phyloP scores from a whole-genome alignment of 1,140 invertebrate genomes.

The Panagrolaimus sp. region DNA sequence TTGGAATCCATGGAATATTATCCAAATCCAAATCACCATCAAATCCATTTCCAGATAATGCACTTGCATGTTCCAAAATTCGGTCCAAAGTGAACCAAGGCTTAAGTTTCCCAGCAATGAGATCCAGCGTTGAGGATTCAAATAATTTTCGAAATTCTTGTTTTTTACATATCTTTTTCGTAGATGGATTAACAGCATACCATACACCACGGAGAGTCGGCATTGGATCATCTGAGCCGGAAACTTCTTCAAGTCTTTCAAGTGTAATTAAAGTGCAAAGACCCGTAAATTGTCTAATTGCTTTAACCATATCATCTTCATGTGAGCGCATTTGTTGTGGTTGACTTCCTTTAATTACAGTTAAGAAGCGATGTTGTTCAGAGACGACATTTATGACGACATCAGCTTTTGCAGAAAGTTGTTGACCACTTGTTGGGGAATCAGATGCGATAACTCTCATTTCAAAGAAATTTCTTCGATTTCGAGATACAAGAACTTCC shows the following conservation, averaged over 20 bases:
- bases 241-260: conserved; percentile 45
- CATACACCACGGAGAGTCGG: conserved; percentile 41
- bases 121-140: conserved; percentile 32
- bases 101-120: conserved; percentile 47
- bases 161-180: conserved; percentile 50
- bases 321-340: conserved; percentile 49
- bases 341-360: conserved; percentile 35
- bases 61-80: conserved; percentile 29
- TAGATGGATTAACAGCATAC: conserved; percentile 51
- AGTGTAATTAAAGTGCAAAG: conserved; percentile 44
- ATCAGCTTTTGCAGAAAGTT: conserved; percentile 48
- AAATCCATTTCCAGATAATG: background rate
- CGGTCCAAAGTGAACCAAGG: conserved; percentile 49
- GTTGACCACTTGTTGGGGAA: conserved; percentile 42
- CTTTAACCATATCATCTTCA: conserved; percentile 48
- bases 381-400: conserved; percentile 46
- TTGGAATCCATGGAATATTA: background rate
- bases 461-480: conserved; percentile 39
- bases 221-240: conserved; percentile 25
- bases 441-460: conserved; percentile 51
- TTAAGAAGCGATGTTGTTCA: conserved; percentile 53
- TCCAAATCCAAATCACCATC: conserved; percentile 20
- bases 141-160: conserved; percentile 57
- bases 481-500: conserved; percentile 38
- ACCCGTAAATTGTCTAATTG: conserved; percentile 48